A percentile compares a stretch with the other conserved stretches of the same genome.
Evolutionary conservation across 2,797 vertebrate species (phyloP).

Genomic region (Sebastes oblongus): DNA sequence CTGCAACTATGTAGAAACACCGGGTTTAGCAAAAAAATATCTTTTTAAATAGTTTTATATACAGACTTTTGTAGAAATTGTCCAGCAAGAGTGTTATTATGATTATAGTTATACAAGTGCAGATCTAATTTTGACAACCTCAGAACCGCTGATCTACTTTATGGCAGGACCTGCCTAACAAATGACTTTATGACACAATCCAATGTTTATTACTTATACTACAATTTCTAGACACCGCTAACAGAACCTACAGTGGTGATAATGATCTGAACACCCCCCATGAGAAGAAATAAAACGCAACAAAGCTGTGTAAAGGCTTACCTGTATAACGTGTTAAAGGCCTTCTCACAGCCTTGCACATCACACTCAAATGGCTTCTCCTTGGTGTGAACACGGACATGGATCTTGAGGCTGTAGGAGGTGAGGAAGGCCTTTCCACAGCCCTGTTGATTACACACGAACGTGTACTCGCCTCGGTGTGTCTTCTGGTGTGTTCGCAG

Average conservation of each 20-base stretch:
- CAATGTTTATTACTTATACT: not conserved
- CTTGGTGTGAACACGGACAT: conserved; percentile 98
- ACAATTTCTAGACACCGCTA: not conserved
- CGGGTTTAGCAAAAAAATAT: no score
- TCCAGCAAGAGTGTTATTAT: no score
- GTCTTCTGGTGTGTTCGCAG: conserved; percentile 98
- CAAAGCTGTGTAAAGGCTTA: conserved; percentile 49
- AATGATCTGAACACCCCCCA: not conserved
- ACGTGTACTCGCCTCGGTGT: conserved; percentile 96
- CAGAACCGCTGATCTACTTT: not conserved
- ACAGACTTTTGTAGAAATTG: no score
- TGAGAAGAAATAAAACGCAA: not conserved
- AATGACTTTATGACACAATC: not conserved
- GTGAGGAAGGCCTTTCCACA: conserved; percentile 99
- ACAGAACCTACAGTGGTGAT: not conserved
- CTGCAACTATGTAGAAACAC: no score
- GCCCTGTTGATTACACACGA: conserved; percentile 97
- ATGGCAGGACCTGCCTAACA: not conserved
- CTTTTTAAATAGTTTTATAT: no score
- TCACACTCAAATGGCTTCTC: conserved; percentile 99
- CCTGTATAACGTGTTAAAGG: conserved; percentile 97
- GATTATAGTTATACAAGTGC: no score
- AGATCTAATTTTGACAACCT: no score
- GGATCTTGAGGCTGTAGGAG: conserved; percentile 99
- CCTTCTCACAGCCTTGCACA: conserved; percentile 97